A percentile compares a stretch with the other conserved stretches of the same genome.
phyloP scores from a whole-genome alignment of 2,797 vertebrate species.

The Eulemur coronatus region DNA sequence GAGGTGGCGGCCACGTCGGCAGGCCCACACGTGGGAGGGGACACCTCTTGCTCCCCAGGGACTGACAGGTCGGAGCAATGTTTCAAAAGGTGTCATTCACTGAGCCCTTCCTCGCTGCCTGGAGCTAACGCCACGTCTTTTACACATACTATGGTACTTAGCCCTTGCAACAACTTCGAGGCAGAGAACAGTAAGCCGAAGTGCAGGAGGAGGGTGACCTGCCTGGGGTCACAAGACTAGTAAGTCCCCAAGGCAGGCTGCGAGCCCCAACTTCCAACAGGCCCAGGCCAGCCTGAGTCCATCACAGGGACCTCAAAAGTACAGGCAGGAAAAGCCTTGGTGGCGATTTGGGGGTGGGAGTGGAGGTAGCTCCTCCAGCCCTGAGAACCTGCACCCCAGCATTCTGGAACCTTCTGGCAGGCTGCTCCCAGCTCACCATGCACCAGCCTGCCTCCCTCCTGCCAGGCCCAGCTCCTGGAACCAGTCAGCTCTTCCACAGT shows the following conservation, averaged over 20 bases:
- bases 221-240: accelerated
- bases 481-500: accelerated
- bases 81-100: accelerated
- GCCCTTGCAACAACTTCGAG: accelerated
- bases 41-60: neutral
- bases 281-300: neutral
- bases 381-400: no score
- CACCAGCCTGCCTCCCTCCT: no score
- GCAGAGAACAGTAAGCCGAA: no score
- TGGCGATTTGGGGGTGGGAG: accelerated
- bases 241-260: accelerated
- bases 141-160: accelerated
- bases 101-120: accelerated
- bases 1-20: accelerated
- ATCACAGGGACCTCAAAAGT: no score
- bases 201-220: no score
- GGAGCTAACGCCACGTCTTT: accelerated
- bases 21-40: neutral
- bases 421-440: neutral
- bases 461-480: accelerated
- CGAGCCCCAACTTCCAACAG: neutral
- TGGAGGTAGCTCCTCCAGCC: accelerated
- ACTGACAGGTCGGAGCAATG: no score
- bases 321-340: accelerated
- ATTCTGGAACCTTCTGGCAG: neutral